phyloP scores from a whole-genome alignment of 2,797 vertebrate genomes.

The Enteromius thamalakanensis region DNA sequence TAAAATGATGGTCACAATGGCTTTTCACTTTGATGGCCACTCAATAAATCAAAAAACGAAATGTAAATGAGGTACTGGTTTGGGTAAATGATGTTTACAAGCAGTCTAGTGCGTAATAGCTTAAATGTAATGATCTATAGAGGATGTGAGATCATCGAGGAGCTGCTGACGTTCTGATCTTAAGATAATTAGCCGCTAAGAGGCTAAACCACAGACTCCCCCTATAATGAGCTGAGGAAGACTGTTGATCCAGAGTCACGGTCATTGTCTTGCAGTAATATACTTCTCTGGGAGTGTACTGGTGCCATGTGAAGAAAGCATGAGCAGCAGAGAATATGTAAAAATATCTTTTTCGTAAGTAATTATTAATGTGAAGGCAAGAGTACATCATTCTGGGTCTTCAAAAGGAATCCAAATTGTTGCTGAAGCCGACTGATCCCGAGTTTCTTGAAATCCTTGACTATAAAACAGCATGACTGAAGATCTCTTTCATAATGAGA shows the following conservation, averaged over 20 bases:
- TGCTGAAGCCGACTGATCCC: not conserved
- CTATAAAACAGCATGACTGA: conserved; percentile 22
- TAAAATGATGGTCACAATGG: not conserved
- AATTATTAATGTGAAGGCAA: not conserved
- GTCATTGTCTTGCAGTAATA: conserved; percentile 6
- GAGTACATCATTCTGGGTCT: not conserved
- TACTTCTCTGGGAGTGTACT: not conserved
- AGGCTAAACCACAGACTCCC: conserved; percentile 51
- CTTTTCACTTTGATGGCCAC: not conserved
- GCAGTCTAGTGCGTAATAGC: conserved; percentile 52
- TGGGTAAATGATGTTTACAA: conserved; percentile 48
- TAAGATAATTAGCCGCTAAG: conserved; percentile 62
- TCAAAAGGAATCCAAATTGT: conserved; percentile 7
- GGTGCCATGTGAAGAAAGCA: not conserved
- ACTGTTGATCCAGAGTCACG: conserved; percentile 22
- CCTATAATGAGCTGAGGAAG: conserved; percentile 53
- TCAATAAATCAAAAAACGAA: not conserved
- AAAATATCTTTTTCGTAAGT: not conserved
- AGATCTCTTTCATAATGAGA: conserved; percentile 15
- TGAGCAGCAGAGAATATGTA: not conserved
- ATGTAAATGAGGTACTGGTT: not conserved
- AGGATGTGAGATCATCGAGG: conserved; percentile 46
- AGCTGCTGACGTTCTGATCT: conserved; percentile 67
- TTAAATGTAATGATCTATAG: conserved; percentile 70
- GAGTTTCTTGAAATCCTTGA: conserved; percentile 11